These are phyloP conservation scores for Plectrocnemia conspersa DNA, from an alignment of 1,140 invertebrate genomes.

Conservation along the genomic window DNA sequence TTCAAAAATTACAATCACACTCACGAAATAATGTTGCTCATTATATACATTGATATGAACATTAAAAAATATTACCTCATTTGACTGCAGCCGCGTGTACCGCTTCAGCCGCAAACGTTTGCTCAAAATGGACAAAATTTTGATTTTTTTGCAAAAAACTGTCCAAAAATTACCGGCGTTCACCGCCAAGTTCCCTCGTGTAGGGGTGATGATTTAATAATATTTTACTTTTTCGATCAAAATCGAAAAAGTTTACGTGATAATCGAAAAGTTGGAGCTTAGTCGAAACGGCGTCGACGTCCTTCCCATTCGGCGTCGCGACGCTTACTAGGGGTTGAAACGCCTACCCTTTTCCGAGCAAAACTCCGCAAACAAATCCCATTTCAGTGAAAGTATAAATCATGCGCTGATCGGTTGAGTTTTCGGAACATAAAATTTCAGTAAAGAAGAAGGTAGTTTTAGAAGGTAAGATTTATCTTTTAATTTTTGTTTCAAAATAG, in stretches of 20 bases:
- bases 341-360: conserved; percentile 5
- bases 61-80: conserved; percentile 26
- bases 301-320: conserved; percentile 4
- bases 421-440: background rate
- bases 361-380: conserved; percentile 1
- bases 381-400: background rate
- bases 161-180: background rate
- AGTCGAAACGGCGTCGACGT: conserved; percentile 21
- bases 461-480: too few species aligned
- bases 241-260: background rate
- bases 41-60: background rate
- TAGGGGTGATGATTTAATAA: background rate
- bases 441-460: too few species aligned
- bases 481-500: too few species aligned
- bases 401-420: background rate
- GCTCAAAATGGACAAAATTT: conserved; percentile 35
- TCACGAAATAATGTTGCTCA: too few species aligned
- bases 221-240: conserved; percentile 4
- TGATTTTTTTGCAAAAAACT: conserved; percentile 24
- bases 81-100: conserved; percentile 34
- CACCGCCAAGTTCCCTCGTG: background rate
- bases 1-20: too few species aligned
- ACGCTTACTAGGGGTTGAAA: conserved; percentile 23
- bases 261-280: conserved; percentile 9
- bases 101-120: conserved; percentile 32